Conservation (phyloP, 2,888 invertebrate species). For the Pyrgus malvae region DNA sequence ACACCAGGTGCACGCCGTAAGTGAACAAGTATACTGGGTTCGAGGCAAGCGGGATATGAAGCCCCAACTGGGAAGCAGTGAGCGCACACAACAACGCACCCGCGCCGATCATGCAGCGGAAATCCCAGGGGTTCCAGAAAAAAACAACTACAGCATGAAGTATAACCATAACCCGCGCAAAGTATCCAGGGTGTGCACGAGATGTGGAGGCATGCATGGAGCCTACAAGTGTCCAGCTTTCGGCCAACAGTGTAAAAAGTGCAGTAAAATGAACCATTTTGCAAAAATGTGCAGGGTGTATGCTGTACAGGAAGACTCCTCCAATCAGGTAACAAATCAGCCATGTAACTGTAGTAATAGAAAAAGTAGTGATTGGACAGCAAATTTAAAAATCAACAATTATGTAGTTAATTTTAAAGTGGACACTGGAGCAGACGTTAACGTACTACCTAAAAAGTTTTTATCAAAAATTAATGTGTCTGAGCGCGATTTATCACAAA, state of each 20-base stretch:
- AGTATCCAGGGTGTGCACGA: neutral
- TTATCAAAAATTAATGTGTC: neutral
- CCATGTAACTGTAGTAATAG: neutral
- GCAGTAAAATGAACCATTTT: neutral
- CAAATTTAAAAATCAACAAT: neutral
- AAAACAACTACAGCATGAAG: neutral
- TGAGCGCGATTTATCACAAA: neutral
- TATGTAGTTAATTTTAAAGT: neutral
- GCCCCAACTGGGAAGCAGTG: neutral
- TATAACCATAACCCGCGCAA: neutral
- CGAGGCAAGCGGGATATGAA: neutral
- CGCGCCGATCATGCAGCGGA: neutral
- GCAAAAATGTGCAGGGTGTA: slow-evolving; percentile 2
- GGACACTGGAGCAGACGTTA: neutral
- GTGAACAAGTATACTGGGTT: neutral
- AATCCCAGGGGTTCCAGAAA: neutral
- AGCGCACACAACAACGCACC: neutral
- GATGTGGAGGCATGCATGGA: neutral
- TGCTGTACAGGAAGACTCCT: neutral
- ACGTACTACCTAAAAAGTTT: neutral
- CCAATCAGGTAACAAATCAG: slow-evolving; percentile 6
- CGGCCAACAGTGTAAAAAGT: slow-evolving; percentile 4
- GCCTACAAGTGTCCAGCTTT: neutral
- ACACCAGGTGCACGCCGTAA: neutral
- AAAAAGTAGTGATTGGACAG: neutral